Base-by-base conservation (phyloP, 2,113 vertebrate genomes). In the Xyrauchen texanus region DNA sequence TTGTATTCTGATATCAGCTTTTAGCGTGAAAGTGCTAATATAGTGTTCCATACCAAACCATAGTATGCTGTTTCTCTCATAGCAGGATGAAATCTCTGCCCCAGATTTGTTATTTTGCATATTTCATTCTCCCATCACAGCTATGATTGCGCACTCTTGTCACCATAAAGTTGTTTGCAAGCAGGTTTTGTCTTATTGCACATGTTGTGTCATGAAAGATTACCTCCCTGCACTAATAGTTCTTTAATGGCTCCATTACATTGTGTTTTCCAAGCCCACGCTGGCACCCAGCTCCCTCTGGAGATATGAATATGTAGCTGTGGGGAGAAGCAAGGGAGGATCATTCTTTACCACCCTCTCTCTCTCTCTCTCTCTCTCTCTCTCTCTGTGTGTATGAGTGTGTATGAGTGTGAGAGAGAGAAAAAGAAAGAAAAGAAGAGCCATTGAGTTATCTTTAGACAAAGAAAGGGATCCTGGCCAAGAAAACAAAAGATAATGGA, bases 191-290 rank as follows among this genome's bases (percentile, higher is more conserved):
- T 34, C 21, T 74, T 74, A 13, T 62, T 7, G 58, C 72, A 62
- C 72, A 74, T 63, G 72, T 74, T 53, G 80, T 71, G 63, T 45
- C n/a, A 63, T 83, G 74, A 83, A 81, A 74, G 70, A 84, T 84
- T 79, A 65, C 68, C 63, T 69, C 61, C 52, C 65, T 78, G 44
- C 16, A 55, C 71, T 84, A 84, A 84, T 84, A 69, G 82, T 81
- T 84, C 68, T 84, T 84, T 84, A 84, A 84, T 84, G 82, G 74
- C 77, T 84, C 82, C 75, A 78, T 84, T 84, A 73, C 75, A 84
- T 74, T 65, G 79, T 60, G 74, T 84, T 81, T 84, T 80, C 75
- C n/a, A 63, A 60, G 79, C 78, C 58, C 79, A 81, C 16, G 69
- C 82, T 81, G 82, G 74, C 82, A 83, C 79, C 76, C 76, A 57